phyloP scores from a whole-genome alignment of 2,888 invertebrate species.

The Drosophila setosimentum region DNA sequence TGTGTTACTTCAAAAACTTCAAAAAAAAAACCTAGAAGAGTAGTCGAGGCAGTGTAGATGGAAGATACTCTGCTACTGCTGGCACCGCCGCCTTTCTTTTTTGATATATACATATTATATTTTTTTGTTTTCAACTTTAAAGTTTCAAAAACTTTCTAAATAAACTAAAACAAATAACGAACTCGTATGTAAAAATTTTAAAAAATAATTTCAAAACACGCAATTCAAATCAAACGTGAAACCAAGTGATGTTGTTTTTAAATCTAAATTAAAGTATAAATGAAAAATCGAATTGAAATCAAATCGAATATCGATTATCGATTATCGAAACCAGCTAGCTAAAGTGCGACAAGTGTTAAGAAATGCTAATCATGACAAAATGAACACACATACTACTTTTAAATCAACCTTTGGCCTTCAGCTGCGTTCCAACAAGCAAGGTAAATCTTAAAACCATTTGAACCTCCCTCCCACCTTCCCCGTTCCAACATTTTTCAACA shows the following conservation, averaged over 20 bases:
- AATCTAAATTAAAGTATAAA: constrained; percentile 62
- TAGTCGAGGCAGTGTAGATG: constrained; percentile 42
- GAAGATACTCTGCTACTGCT: constrained; percentile 20
- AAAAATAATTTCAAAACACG: constrained; percentile 49
- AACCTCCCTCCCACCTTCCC: constrained; percentile 13
- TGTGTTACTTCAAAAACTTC: constrained; percentile 81
- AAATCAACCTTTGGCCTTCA: constrained; percentile 60
- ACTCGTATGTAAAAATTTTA: constrained; percentile 29
- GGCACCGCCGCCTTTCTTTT: constrained; percentile 34
- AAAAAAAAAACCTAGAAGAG: constrained; percentile 15
- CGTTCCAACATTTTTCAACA: constrained; percentile 32
- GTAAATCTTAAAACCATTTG: constrained; percentile 59
- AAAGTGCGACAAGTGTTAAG: constrained; percentile 75
- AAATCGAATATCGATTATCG: constrained; percentile 18
- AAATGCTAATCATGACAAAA: constrained; percentile 39
- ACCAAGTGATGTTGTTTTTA: constrained; percentile 83
- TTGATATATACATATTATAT: constrained; percentile 24
- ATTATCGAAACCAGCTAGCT: constrained; percentile 53
- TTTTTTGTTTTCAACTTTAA: constrained; percentile 45
- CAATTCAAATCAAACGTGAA: constrained; percentile 84
- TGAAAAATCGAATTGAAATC: constrained; percentile 30
- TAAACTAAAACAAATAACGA: background rate
- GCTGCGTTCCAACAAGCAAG: constrained; percentile 69
- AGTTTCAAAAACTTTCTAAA: constrained; percentile 70
- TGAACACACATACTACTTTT: constrained; percentile 1